phyloP scores from a whole-genome alignment of 2,888 invertebrate genomes.

The Herminia tarsipennalis region DNA sequence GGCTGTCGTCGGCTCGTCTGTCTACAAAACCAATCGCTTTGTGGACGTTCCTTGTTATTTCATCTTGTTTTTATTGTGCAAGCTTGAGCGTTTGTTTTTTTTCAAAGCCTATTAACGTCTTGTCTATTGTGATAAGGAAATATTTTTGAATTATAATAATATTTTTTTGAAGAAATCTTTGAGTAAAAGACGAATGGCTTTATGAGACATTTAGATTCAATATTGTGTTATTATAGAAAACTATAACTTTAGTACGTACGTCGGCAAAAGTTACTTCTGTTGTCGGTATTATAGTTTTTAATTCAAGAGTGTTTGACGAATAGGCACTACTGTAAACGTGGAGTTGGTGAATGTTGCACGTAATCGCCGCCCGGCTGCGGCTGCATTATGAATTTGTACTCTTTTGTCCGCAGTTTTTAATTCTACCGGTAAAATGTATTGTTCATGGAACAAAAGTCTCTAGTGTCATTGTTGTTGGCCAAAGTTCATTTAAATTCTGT shows the following conservation, averaged over 20 bases:
- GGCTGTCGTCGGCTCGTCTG: constrained; percentile 77
- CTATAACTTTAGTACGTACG: too few species aligned
- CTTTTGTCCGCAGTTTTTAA: constrained; percentile 83
- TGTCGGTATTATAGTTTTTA: too few species aligned
- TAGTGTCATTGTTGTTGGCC: constrained; percentile 83
- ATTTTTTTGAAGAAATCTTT: constrained; percentile 7
- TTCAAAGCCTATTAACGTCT: constrained; percentile 46
- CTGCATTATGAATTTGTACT: constrained; percentile 83
- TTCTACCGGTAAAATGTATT: constrained; percentile 83
- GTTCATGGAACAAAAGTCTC: constrained; percentile 82
- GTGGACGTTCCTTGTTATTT: constrained; percentile 66
- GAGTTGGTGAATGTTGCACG: constrained; percentile 33
- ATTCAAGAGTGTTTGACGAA: background rate
- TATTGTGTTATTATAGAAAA: too few species aligned
- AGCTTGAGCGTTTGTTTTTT: constrained; percentile 51
- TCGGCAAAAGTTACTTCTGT: too few species aligned
- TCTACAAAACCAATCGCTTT: constrained; percentile 71
- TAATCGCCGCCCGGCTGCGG: constrained; percentile 63
- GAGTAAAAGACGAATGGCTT: background rate
- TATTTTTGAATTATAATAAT: constrained; percentile 23
- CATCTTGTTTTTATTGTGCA: constrained; percentile 67
- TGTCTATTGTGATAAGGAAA: constrained; percentile 27
- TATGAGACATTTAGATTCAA: background rate
- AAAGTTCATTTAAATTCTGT: constrained; percentile 84
- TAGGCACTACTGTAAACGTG: background rate